These are phyloP conservation scores for Polyommatus iphigenia DNA, from an alignment of 2,888 invertebrate species.

Conservation along the genomic window DNA sequence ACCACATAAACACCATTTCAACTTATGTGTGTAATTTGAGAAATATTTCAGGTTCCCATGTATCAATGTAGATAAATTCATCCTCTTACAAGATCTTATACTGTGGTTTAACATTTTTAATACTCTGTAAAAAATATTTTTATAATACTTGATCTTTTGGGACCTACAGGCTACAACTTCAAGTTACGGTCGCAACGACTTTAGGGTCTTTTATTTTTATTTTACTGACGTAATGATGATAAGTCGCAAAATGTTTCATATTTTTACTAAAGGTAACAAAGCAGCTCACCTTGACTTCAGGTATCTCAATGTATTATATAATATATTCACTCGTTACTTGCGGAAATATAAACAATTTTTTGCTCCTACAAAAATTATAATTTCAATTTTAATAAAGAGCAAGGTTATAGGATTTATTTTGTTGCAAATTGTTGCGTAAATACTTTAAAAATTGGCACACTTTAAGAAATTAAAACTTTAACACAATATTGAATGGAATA, in stretches of 20 bases:
- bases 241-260: not conserved
- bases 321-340: not conserved
- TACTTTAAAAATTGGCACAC: not conserved
- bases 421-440: not conserved
- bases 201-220: not conserved
- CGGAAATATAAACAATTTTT: not conserved
- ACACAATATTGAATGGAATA: not conserved
- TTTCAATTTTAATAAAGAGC: not conserved
- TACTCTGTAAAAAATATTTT: not conserved
- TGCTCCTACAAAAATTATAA: not conserved
- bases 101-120: slow-evolving; percentile 16
- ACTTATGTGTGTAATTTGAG: not conserved
- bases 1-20: slow-evolving; percentile 11
- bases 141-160: not conserved
- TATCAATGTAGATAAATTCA: not conserved
- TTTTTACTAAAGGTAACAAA: not conserved
- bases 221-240: not conserved
- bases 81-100: slow-evolving; percentile 16
- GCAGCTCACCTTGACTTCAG: slow-evolving; percentile 28
- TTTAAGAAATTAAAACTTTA: not conserved
- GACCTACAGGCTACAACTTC: not conserved
- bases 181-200: not conserved
- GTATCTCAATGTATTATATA: not conserved
- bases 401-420: not conserved
- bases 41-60: not conserved